These are phyloP conservation scores for Hypercompe scribonia DNA, from an alignment of 2,888 invertebrate species.

Conservation along the genomic window DNA sequence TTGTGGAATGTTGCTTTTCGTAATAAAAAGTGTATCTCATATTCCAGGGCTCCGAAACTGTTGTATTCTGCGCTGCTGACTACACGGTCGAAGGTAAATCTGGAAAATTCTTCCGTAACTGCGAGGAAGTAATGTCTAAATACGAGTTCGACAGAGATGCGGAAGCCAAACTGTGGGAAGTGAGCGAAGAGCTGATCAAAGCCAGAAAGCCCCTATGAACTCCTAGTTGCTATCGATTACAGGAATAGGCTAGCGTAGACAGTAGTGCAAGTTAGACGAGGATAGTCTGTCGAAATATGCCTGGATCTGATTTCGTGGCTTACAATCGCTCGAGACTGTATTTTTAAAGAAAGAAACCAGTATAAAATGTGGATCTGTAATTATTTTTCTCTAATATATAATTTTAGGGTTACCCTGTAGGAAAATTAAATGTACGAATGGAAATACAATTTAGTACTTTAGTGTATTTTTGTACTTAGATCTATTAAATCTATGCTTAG, in stretches of 20 bases:
- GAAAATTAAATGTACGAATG: background rate
- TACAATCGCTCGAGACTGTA: background rate
- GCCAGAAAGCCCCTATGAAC: conserved; percentile 73
- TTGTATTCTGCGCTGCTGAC: conserved; percentile 92
- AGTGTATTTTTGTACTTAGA: background rate
- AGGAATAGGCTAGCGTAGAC: conserved; percentile 21
- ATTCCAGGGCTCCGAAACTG: conserved; percentile 91
- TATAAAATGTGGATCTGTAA: background rate
- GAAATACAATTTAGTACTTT: background rate
- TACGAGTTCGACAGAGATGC: conserved; percentile 87
- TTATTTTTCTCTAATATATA: background rate
- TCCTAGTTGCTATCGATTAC: conserved; percentile 2
- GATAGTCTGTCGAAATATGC: background rate
- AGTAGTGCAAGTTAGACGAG: background rate
- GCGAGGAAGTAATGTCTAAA: conserved; percentile 88
- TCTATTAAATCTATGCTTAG: background rate
- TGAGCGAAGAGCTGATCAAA: conserved; percentile 86
- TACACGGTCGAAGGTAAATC: conserved; percentile 86
- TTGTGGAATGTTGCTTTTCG: background rate
- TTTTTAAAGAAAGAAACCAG: background rate
- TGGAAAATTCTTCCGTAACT: conserved; percentile 92
- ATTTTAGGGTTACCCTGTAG: background rate
- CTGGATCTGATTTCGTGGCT: background rate
- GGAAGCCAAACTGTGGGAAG: conserved; percentile 90
- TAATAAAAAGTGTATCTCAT: background rate